Evolutionary conservation across 2,888 invertebrate genomes (phyloP).

Genomic region (Eulithis prunata): DNA sequence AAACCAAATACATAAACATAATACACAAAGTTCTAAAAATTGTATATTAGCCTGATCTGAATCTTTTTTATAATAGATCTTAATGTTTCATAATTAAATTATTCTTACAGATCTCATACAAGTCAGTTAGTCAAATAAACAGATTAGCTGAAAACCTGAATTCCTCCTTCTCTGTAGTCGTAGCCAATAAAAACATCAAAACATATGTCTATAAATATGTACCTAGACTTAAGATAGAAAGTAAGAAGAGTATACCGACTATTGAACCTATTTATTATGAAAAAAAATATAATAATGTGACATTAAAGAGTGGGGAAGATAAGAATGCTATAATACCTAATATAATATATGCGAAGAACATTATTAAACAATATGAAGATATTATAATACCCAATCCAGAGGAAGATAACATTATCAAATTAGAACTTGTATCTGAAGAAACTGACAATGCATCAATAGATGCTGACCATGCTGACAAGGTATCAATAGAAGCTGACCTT

Average conservation of each 20-base stretch:
- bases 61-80: too few species aligned
- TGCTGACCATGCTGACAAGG: too few species aligned
- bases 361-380: too few species aligned
- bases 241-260: conserved; percentile 3
- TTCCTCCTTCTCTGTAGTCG: conserved; percentile 21
- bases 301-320: conserved; percentile 21
- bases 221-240: background rate
- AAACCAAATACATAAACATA: too few species aligned
- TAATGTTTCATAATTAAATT: background rate
- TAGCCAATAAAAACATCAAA: conserved; percentile 22
- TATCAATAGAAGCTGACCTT: too few species aligned
- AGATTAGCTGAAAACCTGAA: conserved; percentile 27
- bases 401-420: background rate
- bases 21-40: too few species aligned
- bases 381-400: too few species aligned
- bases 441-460: background rate
- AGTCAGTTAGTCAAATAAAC: conserved; percentile 40
- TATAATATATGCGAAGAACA: background rate
- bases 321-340: conserved; percentile 4
- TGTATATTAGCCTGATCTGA: too few species aligned
- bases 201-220: conserved; percentile 23
- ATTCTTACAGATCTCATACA: conserved; percentile 56
- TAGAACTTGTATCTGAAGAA: conserved; percentile 17
- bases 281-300: too few species aligned
- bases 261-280: conserved; percentile 26